Evolutionary conservation across 2,888 invertebrate species (phyloP), one percentile per base, ranked within the genome.

Genomic region (Selenia dentaria): DNA sequence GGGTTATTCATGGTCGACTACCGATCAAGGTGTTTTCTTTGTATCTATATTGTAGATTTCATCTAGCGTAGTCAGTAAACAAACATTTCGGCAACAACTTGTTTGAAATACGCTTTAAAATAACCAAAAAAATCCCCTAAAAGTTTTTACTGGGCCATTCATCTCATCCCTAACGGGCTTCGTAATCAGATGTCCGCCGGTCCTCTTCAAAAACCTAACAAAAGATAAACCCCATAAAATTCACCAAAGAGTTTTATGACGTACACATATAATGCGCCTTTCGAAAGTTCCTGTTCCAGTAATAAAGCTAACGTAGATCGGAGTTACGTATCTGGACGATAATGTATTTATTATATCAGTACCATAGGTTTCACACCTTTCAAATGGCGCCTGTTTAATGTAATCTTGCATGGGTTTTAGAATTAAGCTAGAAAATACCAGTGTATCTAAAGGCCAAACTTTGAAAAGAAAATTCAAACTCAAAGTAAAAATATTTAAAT

Each of bases 231-330:
- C 39, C 51, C 51, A 45, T 63, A 67, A 63, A 66, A 63, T 60
- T 57, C 54, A 50, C 51, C 52, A 54, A 66, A 59, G 58, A 64
- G 51, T 61, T 69, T 70, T 62, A 64, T 49, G 62, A 59, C 45
- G 16, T 32, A 44, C 50, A 40, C 46, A 56, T 51, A 54, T 57
- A 56, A 48, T 41, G 36, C 47, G 41, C 49, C 54, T 49, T 53
- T 59, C 53, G 52, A 51, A 59, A 59, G 51, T 59, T 59, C 48
- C 57, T 55, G 50, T 51, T 49, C 51, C 33, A 53, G 59, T 59
- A 62, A 65, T 72, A 70, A 73, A 70, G 53, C 63, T 54, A 57
- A 61, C 57, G 59, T 56, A 61, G 57, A 63, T 57, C 56, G 51
- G 60, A 52, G 63, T 62, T 61, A 62, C 59, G 62, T 73, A 66